These are phyloP conservation scores for Ophiothrix spiculata DNA, from an alignment of 35 echinoderm and acorn worm species.

Conservation along the genomic window DNA sequence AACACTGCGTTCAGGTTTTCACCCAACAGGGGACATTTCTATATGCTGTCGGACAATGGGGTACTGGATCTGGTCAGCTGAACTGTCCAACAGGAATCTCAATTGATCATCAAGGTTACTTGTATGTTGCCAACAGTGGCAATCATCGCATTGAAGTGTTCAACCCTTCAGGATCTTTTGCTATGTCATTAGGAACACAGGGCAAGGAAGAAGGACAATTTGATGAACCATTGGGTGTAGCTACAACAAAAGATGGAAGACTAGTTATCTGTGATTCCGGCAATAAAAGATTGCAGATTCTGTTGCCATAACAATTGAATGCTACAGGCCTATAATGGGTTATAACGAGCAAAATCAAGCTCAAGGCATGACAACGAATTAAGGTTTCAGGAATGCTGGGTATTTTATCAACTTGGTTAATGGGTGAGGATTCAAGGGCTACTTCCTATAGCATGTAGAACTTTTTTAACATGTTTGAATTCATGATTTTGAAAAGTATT, in stretches of 20 bases:
- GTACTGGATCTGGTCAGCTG: slow-evolving; percentile 75
- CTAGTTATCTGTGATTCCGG: slow-evolving; percentile 81
- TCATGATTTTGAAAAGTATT: too few relatives aligned
- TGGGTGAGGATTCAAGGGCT: too few relatives aligned
- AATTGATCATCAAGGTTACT: slow-evolving; percentile 72
- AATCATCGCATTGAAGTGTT: slow-evolving; percentile 92
- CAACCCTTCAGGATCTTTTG: slow-evolving; percentile 88
- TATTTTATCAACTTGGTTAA: too few relatives aligned
- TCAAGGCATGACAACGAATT: too few relatives aligned
- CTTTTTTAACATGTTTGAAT: too few relatives aligned
- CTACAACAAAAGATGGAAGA: slow-evolving; percentile 66
- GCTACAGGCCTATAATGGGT: too few relatives aligned
- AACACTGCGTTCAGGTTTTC: slow-evolving; percentile 92
- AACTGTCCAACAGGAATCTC: slow-evolving; percentile 89
- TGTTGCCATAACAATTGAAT: slow-evolving; percentile 56
- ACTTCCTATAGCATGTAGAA: too few relatives aligned
- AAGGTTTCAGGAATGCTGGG: too few relatives aligned
- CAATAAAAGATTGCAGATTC: slow-evolving; percentile 81
- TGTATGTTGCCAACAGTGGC: slow-evolving; percentile 85
- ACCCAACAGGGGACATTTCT: slow-evolving; percentile 75
- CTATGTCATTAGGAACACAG: slow-evolving; percentile 61
- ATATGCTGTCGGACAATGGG: slow-evolving; percentile 87
- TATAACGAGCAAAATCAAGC: too few relatives aligned
- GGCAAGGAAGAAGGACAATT: slow-evolving; percentile 78
- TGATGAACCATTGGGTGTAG: slow-evolving; percentile 83